Evolutionary conservation across 1,140 invertebrate genomes (phyloP).

Genomic region (Bombus confusus): DNA sequence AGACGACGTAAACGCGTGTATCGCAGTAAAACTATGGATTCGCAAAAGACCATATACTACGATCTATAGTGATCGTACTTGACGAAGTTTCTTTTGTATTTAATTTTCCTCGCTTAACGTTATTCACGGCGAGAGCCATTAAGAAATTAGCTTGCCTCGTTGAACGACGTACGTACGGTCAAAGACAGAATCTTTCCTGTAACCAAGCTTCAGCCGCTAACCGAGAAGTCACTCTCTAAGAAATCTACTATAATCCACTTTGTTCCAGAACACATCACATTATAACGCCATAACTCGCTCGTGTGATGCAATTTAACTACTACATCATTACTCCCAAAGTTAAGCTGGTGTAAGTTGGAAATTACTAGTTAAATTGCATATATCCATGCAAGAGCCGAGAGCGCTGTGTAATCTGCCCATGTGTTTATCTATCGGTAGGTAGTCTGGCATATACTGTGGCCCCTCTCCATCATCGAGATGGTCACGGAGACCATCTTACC

Average conservation of each 20-base stretch:
- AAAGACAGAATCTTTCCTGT: constrained; percentile 44
- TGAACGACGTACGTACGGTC: constrained; percentile 9
- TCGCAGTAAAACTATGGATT: too few relatives aligned
- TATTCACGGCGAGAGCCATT: neutral
- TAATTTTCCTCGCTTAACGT: neutral
- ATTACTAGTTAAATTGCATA: constrained; percentile 82
- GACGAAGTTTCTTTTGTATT: neutral
- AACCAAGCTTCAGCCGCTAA: constrained; percentile 26
- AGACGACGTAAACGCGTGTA: neutral
- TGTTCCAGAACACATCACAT: constrained; percentile 61
- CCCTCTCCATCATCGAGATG: constrained; percentile 75
- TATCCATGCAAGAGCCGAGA: constrained; percentile 77
- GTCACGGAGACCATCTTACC: constrained; percentile 76
- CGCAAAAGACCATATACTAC: too few relatives aligned
- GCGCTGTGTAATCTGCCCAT: constrained; percentile 78
- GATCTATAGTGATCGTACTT: neutral
- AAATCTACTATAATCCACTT: constrained; percentile 67
- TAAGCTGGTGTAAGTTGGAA: constrained; percentile 81
- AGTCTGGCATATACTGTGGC: constrained; percentile 68
- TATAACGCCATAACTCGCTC: constrained; percentile 76
- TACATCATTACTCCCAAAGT: constrained; percentile 80
- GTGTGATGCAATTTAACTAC: constrained; percentile 81
- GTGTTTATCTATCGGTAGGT: constrained; percentile 79
- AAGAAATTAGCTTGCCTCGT: constrained; percentile 6
- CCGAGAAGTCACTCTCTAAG: constrained; percentile 52